Evolutionary conservation across 2,113 vertebrate genomes (phyloP).

Genomic region (Rostratula benghalensis): DNA sequence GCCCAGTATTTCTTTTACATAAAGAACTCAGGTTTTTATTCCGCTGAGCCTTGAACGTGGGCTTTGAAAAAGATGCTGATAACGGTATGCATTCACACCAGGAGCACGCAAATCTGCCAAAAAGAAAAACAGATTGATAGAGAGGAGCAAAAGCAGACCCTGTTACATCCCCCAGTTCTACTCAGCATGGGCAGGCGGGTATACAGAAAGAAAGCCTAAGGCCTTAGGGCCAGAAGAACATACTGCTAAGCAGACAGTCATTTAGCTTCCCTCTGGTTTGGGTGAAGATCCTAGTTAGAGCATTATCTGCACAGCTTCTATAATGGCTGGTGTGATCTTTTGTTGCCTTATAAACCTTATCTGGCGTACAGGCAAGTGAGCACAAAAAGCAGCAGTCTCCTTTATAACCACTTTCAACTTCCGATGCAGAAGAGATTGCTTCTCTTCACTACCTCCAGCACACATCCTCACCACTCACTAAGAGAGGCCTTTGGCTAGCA

Average conservation of each 20-base stretch:
- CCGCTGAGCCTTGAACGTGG: rapidly evolving
- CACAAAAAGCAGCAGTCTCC: not conserved
- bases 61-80: not conserved
- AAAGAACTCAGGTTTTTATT: not conserved
- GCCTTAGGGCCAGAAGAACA: not conserved
- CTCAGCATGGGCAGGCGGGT: not conserved
- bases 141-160: not conserved
- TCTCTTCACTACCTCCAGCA: not conserved
- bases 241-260: not conserved
- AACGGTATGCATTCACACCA: not conserved
- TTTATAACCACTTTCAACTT: not conserved
- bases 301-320: not conserved
- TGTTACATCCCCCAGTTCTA: not conserved
- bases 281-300: not conserved
- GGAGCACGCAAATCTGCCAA: not conserved
- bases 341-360: not conserved
- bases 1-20: not conserved
- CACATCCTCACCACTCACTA: rapidly evolving
- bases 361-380: not conserved
- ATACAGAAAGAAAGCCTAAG: not conserved
- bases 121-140: not conserved
- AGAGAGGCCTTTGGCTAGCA: not conserved
- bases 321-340: not conserved
- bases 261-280: not conserved
- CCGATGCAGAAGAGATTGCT: not conserved